phyloP scores from a whole-genome alignment of 2,113 vertebrate genomes.

The Hipposideros armiger region DNA sequence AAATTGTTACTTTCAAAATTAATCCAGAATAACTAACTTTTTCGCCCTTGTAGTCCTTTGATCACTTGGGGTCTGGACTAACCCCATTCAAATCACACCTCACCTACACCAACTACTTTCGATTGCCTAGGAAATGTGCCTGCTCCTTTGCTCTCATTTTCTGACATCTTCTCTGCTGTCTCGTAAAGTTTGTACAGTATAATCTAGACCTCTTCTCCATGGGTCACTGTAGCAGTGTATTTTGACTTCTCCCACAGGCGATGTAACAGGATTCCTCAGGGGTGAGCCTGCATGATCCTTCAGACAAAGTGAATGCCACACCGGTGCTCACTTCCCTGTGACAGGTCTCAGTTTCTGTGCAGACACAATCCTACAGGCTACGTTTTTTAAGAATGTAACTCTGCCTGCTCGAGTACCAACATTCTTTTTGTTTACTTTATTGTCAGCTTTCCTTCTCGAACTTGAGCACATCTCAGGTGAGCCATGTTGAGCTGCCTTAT shows the following conservation, averaged over 20 bases:
- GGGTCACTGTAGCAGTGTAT: fast-evolving
- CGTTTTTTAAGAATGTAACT: neutral
- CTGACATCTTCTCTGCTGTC: neutral
- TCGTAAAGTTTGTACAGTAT: neutral
- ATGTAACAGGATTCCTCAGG: fast-evolving
- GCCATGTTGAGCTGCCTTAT: fast-evolving
- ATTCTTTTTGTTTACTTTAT: neutral
- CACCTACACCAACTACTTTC: neutral
- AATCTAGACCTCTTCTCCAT: neutral
- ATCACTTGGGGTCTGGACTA: neutral
- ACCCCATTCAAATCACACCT: neutral
- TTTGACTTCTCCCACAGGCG: too few species aligned
- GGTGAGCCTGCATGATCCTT: neutral
- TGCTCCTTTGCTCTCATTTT: neutral
- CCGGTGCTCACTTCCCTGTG: fast-evolving
- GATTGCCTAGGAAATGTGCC: neutral
- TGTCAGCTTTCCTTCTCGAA: neutral
- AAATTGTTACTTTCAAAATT: neutral
- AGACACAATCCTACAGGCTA: neutral
- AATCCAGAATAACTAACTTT: neutral
- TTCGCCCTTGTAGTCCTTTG: neutral
- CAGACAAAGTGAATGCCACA: neutral
- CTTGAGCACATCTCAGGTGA: neutral
- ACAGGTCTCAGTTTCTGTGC: fast-evolving
- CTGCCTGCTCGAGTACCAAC: neutral